Evolutionary conservation across 2,113 vertebrate genomes (phyloP).

Genomic region (Eubucco bourcierii): DNA sequence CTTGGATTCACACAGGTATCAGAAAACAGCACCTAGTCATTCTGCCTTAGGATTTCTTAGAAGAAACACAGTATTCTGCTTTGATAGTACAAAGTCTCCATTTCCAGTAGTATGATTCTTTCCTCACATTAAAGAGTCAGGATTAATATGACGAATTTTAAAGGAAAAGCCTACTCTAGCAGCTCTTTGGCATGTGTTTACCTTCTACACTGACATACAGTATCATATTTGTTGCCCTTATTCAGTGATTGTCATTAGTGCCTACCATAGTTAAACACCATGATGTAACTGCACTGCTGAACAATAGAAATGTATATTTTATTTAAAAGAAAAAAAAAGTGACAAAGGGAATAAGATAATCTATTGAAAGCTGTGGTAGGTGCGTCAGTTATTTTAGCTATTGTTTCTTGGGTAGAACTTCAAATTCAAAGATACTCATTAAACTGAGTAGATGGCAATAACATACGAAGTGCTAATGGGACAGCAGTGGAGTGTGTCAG

Average conservation of each 20-base stretch:
- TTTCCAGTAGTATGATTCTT: neutral
- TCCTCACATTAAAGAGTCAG: neutral
- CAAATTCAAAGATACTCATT: conserved; percentile 80
- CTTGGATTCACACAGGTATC: neutral
- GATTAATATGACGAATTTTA: conserved; percentile 4
- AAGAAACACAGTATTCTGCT: conserved; percentile 2
- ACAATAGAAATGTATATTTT: neutral
- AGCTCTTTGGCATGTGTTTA: neutral
- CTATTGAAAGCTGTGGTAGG: conserved; percentile 20
- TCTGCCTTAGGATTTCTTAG: neutral
- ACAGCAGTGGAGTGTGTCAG: conserved; percentile 78
- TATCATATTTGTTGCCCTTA: neutral
- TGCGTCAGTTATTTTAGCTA: conserved; percentile 38
- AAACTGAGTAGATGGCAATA: conserved; percentile 77
- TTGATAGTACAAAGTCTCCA: neutral
- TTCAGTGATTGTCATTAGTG: neutral
- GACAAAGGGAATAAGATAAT: neutral
- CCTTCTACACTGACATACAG: neutral
- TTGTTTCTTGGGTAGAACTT: conserved; percentile 63
- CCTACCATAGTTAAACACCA: neutral
- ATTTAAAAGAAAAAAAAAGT: neutral
- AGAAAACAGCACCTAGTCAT: neutral
- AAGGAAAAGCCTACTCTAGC: neutral
- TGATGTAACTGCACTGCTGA: neutral
- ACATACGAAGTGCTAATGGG: conserved; percentile 83